Conservation (phyloP, 2,113 vertebrate genomes). For the Hypanus sabinus region DNA sequence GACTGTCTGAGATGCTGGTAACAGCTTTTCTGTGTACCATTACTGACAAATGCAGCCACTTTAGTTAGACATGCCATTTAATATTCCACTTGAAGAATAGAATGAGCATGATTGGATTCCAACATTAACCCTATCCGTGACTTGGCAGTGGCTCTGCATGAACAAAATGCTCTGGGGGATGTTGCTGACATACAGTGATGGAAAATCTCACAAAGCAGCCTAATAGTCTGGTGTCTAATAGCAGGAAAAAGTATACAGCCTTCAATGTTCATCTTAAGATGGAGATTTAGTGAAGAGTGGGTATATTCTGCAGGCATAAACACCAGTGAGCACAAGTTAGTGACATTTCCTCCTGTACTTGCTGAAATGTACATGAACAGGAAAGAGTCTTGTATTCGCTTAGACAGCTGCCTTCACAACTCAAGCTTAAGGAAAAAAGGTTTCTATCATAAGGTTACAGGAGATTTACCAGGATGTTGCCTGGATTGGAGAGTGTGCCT, state of each 20-base stretch:
- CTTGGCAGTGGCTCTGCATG: neutral
- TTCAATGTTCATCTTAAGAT: neutral
- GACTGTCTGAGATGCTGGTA: neutral
- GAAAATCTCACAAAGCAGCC: neutral
- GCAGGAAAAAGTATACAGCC: neutral
- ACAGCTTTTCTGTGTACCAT: slow-evolving; percentile 5
- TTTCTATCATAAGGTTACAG: neutral
- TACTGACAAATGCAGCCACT: neutral
- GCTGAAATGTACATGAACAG: neutral
- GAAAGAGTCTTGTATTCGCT: neutral
- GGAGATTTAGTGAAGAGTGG: neutral
- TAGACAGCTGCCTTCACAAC: neutral
- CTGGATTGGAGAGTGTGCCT: no score
- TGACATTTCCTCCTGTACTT: neutral
- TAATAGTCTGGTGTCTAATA: neutral
- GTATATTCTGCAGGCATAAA: neutral
- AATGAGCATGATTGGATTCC: neutral
- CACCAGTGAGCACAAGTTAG: neutral
- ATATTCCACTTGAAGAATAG: neutral
- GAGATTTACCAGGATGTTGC: no score
- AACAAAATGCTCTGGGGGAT: neutral
- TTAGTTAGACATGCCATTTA: neutral
- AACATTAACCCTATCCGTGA: neutral
- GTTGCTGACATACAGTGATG: neutral
- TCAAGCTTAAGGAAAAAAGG: neutral